Conservation (phyloP, 2,888 invertebrate species). For the Machimus rusticus region DNA sequence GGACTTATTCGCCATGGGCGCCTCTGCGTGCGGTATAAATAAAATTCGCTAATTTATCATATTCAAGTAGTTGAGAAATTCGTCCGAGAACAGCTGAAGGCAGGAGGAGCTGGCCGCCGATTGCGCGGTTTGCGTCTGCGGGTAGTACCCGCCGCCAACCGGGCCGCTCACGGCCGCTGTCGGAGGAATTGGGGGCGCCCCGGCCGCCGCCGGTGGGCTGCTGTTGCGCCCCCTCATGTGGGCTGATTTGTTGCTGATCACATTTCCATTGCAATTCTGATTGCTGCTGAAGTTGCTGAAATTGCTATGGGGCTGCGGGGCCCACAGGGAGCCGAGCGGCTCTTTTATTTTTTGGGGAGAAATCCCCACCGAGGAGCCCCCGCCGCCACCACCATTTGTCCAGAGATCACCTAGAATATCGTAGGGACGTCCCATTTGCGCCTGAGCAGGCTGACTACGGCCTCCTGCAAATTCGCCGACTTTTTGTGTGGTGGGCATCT, state of each 20-base stretch:
- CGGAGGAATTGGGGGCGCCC: background rate
- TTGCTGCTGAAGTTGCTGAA: constrained; percentile 54
- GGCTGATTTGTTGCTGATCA: constrained; percentile 39
- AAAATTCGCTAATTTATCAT: constrained; percentile 65
- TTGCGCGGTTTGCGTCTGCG: background rate
- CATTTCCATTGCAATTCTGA: constrained; percentile 44
- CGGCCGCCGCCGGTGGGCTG: constrained; percentile 31
- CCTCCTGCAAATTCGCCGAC: constrained; percentile 33
- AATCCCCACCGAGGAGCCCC: background rate
- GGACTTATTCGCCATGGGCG: background rate
- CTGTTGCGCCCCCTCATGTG: constrained; percentile 37
- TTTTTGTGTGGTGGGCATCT: constrained; percentile 51
- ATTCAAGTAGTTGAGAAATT: constrained; percentile 70
- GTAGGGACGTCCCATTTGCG: constrained; percentile 47
- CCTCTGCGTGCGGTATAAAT: constrained; percentile 20
- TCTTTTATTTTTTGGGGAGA: constrained; percentile 39
- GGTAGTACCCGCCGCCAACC: background rate
- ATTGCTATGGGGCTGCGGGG: constrained; percentile 51
- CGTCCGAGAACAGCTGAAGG: constrained; percentile 71
- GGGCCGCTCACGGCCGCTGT: background rate
- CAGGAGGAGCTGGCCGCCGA: constrained; percentile 64
- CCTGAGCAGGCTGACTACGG: constrained; percentile 37
- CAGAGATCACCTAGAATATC: constrained; percentile 59
- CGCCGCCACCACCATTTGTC: constrained; percentile 53
- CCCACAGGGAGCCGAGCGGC: constrained; percentile 44